Percentiles rank a stretch among this genome's conserved stretches.
Conservation (phyloP, 2,113 vertebrate species). For the Lophura nycthemera region DNA sequence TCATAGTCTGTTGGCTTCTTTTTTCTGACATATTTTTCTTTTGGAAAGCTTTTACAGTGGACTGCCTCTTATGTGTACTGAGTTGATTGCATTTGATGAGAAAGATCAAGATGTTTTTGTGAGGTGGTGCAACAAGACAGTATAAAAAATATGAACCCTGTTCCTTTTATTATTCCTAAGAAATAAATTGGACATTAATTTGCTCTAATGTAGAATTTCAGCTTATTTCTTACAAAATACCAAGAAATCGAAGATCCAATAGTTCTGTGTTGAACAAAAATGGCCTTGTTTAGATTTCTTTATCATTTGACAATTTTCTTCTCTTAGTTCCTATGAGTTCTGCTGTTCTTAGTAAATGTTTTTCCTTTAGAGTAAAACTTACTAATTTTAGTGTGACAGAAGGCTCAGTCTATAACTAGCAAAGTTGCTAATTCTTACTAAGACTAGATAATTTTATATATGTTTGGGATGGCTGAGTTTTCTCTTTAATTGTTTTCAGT, state of each 20-base stretch:
- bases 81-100: background rate
- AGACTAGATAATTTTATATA: background rate
- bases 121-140: accelerated
- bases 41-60: background rate
- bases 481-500: background rate
- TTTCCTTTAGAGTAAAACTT: background rate
- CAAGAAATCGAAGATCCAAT: background rate
- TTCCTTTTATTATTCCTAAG: background rate
- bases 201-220: background rate
- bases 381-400: background rate
- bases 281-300: background rate
- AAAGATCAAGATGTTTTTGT: background rate
- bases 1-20: background rate
- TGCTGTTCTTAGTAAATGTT: background rate
- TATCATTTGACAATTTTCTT: background rate
- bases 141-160: background rate
- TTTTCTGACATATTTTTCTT: background rate
- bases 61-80: accelerated
- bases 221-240: background rate
- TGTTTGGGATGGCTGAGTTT: background rate
- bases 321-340: background rate
- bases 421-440: background rate
- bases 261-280: background rate
- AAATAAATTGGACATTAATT: background rate
- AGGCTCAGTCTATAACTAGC: background rate